These are phyloP conservation scores for Alethe diademata DNA, from an alignment of 2,113 vertebrate genomes.

Conservation along the genomic window DNA sequence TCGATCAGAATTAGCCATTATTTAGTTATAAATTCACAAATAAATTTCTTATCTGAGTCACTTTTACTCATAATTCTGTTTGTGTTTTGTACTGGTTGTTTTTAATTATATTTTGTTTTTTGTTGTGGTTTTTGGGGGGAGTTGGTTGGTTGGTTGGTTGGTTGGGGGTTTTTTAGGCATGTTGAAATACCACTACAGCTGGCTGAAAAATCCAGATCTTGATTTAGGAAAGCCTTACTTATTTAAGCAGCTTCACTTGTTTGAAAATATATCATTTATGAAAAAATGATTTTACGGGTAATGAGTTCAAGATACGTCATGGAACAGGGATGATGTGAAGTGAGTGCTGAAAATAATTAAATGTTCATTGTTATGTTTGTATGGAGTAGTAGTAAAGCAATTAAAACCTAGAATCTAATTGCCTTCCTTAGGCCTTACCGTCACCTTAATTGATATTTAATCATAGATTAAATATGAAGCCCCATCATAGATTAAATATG, in stretches of 20 bases:
- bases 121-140: not conserved
- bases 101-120: not conserved
- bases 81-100: rapidly evolving
- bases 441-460: not conserved
- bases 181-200: not conserved
- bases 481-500: not conserved
- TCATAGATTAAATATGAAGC: not conserved
- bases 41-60: not conserved
- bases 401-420: not conserved
- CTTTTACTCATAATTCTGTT: not conserved
- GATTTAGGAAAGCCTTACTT: not conserved
- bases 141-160: not conserved
- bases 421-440: not conserved
- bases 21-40: not conserved
- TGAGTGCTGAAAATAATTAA: not conserved
- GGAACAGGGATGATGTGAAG: not conserved
- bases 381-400: not conserved
- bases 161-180: not conserved
- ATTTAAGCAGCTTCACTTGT: not conserved
- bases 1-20: not conserved
- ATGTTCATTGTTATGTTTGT: not conserved
- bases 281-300: not conserved
- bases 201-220: not conserved
- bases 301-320: not conserved
- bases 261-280: not conserved